These are phyloP conservation scores for Oligia strigilis DNA, from an alignment of 2,888 invertebrate species.

Conservation along the genomic window DNA sequence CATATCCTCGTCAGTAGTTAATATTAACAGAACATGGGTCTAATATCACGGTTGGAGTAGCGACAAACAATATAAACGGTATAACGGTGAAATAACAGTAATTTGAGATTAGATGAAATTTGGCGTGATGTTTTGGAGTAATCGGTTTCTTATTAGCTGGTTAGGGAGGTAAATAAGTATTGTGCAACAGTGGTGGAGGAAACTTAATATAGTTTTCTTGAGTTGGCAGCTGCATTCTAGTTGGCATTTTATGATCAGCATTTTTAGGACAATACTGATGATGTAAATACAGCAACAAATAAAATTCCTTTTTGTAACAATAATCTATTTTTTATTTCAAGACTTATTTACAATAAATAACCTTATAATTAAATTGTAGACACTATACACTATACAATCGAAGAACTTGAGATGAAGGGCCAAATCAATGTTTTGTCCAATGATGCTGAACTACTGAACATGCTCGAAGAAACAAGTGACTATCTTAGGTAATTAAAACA, in stretches of 20 bases:
- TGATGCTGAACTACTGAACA: background rate
- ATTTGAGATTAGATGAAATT: conserved; percentile 16
- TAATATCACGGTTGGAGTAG: conserved; percentile 34
- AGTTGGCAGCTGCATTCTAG: too few relatives aligned
- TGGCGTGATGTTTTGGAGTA: background rate
- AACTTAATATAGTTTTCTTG: too few relatives aligned
- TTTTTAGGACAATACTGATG: background rate
- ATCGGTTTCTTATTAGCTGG: background rate
- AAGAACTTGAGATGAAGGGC: background rate
- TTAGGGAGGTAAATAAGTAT: too few relatives aligned
- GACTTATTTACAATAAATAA: conserved; percentile 43
- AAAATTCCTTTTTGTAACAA: background rate
- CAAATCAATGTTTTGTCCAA: background rate
- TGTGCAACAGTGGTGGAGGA: too few relatives aligned
- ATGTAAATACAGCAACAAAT: background rate
- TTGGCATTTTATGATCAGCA: too few relatives aligned
- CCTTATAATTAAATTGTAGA: conserved; percentile 18
- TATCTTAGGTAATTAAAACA: conserved; percentile 54
- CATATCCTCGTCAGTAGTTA: background rate
- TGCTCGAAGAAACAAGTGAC: background rate
- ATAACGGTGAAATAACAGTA: background rate
- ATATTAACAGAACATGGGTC: conserved; percentile 10
- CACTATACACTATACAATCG: background rate
- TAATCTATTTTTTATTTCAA: conserved; percentile 23
- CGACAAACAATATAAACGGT: background rate